A percentile compares a stretch with the other conserved stretches of the same genome.
Conservation (phyloP, 2,797 vertebrate species). For the Rhinatrema bivittatum region DNA sequence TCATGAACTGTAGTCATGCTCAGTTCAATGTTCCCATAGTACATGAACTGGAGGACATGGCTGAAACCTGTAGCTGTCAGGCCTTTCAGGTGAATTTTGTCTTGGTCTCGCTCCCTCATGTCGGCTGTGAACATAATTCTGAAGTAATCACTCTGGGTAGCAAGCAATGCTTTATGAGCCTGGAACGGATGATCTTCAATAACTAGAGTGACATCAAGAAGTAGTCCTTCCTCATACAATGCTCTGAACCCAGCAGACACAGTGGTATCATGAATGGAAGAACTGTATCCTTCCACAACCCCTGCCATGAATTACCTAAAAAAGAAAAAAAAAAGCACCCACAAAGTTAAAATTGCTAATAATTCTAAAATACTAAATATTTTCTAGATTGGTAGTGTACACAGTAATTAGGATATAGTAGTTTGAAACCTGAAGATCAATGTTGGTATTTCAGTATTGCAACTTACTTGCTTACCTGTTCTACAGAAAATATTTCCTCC, state of each 20-base stretch:
- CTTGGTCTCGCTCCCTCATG: slow-evolving; percentile 97
- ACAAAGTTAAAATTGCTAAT: too few species aligned
- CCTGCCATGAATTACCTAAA: slow-evolving; percentile 94
- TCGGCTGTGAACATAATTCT: slow-evolving; percentile 98
- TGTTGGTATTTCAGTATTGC: too few species aligned
- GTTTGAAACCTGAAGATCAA: too few species aligned
- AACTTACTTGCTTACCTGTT: too few species aligned
- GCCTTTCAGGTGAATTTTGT: slow-evolving; percentile 98
- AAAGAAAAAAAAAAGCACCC: slow-evolving; percentile 33
- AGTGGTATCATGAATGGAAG: slow-evolving; percentile 94
- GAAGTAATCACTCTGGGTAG: slow-evolving; percentile 98
- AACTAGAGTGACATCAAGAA: slow-evolving; percentile 87
- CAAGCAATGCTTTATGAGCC: slow-evolving; percentile 96
- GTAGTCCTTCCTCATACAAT: slow-evolving; percentile 93
- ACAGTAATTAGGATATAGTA: too few species aligned
- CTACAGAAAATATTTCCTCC: too few species aligned
- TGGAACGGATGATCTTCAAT: slow-evolving; percentile 98
- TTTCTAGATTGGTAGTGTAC: too few species aligned
- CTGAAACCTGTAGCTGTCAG: slow-evolving; percentile 94
- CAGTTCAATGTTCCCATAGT: slow-evolving; percentile 97
- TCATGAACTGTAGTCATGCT: slow-evolving; percentile 97
- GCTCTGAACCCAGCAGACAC: slow-evolving; percentile 96
- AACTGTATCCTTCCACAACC: slow-evolving; percentile 98
- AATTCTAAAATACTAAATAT: too few species aligned
- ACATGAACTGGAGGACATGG: slow-evolving; percentile 97